Base-by-base conservation (phyloP, 1,140 invertebrate genomes). In the Sitobion miscanthi region DNA sequence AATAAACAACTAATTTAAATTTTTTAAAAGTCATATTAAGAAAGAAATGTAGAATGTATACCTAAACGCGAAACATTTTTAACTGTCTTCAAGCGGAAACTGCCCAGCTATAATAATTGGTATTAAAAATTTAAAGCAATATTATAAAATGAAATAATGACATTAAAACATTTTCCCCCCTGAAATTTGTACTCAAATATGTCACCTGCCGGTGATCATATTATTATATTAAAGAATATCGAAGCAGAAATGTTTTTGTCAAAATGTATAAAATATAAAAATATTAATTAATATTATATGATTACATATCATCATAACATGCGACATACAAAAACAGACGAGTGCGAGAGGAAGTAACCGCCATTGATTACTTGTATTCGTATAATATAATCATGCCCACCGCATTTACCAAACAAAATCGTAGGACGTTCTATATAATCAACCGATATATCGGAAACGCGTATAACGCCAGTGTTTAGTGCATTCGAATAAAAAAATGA, bases 391-490 rank as follows among this genome's bases (percentile, higher is more conserved):
- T 77, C 62, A 77, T 77, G 14, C n/a, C 62, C 4, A 77, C 62
- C 62, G 62, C 30, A 77, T 77, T 77, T 77, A 77, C 62, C 62
- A 85, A 45, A 85, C 11, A 85, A 85, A 85, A 85, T 21, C 83
- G 83, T 85, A 85, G 83, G 83, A 85, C 23, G 42, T 85, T 42
- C 9, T 45, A 21, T 30, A 21, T 85, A 85, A 85, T 85, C 83
- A 85, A 85, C 83, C 23, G 23, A 83, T 35, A 85, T 85, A 85
- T 77, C 62, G 30, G 14, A 0, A 77, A n/a, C 30, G 4, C 0
- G 62, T 17, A 21, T 4, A 77, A 69, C 38, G 38, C 30, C 30
- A n/a, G 30, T 25, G 5, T 77, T n/a, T 77, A 2, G 14, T 35
- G 62, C n/a, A 77, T 77, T 0, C 17, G 4, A 77, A 45, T 45